Percentiles rank a stretch among this genome's conserved stretches.
These are phyloP conservation scores for Paraplagusia blochii DNA, from an alignment of 2,113 vertebrate species.

Conservation along the genomic window DNA sequence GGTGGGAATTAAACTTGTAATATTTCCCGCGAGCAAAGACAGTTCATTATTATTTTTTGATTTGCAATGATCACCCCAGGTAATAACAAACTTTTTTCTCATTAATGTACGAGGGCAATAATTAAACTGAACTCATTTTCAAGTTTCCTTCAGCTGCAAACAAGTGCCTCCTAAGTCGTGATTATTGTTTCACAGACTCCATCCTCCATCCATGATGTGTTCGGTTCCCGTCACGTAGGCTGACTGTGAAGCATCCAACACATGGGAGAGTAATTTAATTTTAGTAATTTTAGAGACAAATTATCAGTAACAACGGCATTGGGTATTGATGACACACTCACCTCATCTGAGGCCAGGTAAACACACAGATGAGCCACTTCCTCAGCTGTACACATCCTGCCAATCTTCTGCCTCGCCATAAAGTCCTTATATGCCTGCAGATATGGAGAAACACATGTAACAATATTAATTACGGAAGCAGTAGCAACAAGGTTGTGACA, in stretches of 20 bases:
- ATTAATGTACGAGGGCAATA: too few species aligned
- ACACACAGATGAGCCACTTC: constrained; percentile 91
- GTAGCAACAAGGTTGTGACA: too few species aligned
- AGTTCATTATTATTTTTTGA: too few species aligned
- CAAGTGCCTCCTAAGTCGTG: neutral
- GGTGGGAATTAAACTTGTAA: too few species aligned
- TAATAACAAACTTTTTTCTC: too few species aligned
- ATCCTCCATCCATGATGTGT: constrained; percentile 92
- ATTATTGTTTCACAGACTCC: constrained; percentile 83
- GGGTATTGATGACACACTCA: constrained; percentile 54
- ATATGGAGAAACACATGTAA: neutral
- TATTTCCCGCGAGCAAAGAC: too few species aligned
- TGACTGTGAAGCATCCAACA: constrained; percentile 73
- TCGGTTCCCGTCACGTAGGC: constrained; percentile 88
- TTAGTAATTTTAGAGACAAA: neutral
- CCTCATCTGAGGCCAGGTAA: constrained; percentile 95
- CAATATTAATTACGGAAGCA: neutral
- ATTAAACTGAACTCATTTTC: neutral
- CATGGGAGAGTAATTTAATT: neutral
- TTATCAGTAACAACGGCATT: neutral
- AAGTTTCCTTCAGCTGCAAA: neutral
- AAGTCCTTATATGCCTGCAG: constrained; percentile 86
- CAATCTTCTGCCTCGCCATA: constrained; percentile 88
- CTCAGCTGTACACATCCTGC: constrained; percentile 88
- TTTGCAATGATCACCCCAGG: too few species aligned